Evolutionary conservation across 2,888 invertebrate species (phyloP), one percentile per base, ranked within the genome.

Genomic region (Dyspetes luteomarginatus): DNA sequence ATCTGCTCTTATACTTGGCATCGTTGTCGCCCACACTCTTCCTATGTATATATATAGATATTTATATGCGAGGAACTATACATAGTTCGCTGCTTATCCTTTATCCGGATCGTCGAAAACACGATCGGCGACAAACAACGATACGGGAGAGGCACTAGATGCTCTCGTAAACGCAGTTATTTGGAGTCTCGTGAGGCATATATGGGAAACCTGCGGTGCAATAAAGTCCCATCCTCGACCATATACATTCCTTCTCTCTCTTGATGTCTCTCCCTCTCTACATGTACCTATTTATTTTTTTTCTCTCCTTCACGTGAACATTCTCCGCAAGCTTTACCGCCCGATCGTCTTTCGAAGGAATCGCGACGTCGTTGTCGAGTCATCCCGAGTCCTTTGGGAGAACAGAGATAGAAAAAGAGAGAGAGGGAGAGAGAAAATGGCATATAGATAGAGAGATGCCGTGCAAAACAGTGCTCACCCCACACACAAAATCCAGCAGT

Each of bases 401-500:
- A 68, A 67, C 50, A n/a, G 26, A 68, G 62, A 73, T 43, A 15
- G 67, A 68, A 19, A 26, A n/a, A 24, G 36, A n/a, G 19, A 60
- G 28, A 12, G 19, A 30, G 22, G 22, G 17, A 41, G 41, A 45
- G 22, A 26, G 28, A 58, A 58, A 58, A 4, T 19, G 26, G n/a
- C n/a, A 43, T 62, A 74, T 22, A 73, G 67, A 65, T 36, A 64
- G 58, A 78, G 41, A 56, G 24, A 72, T 36, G 30, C 30, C 7
- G 45, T 17, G 36, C 41, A 58, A 65, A 58, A 58, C 65, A 15
- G 41, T 56, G 41, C n/a, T n/a, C 68, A 69, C 43, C 48, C 26
- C 56, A 58, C 48, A 28, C 65, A 60, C 17, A 22, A 50, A n/a
- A n/a, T 45, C 52, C 28, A 69, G 72, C 56, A 84, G 82, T 75